Conservation (phyloP, 2,797 vertebrate species). For the Vipera ursinii region DNA sequence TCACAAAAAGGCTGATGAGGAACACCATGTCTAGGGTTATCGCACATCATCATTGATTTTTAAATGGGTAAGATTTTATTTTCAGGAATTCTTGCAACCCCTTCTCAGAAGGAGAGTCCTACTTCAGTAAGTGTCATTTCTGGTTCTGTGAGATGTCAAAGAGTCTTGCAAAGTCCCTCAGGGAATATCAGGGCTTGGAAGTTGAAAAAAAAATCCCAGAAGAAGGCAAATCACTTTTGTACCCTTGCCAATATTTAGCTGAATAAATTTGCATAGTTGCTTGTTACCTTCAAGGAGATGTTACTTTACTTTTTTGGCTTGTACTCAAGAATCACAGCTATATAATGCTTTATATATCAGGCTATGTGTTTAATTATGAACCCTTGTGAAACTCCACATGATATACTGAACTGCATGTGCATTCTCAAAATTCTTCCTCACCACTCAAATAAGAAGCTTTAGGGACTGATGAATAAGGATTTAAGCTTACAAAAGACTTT, state of each 20-base stretch:
- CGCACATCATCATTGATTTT: too few species aligned
- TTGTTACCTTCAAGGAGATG: neutral
- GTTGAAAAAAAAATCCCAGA: neutral
- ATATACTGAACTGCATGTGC: neutral
- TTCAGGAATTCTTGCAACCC: too few species aligned
- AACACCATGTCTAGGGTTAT: too few species aligned
- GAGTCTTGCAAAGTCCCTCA: neutral
- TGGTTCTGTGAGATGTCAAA: neutral
- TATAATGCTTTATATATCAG: neutral
- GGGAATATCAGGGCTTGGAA: neutral
- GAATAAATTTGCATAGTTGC: neutral
- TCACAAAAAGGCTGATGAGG: too few species aligned
- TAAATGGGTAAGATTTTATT: too few species aligned
- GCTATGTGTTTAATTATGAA: neutral
- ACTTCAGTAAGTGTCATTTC: neutral
- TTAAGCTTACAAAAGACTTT: neutral
- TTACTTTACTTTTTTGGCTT: neutral
- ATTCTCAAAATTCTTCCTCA: neutral
- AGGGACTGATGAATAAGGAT: neutral
- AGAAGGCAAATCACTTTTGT: neutral
- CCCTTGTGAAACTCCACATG: neutral
- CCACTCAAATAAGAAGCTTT: neutral
- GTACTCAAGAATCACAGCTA: neutral
- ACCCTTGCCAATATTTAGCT: neutral
- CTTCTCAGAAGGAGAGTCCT: neutral